Base-by-base conservation (phyloP, 1,140 invertebrate species). In the Monochamus saltuarius region DNA sequence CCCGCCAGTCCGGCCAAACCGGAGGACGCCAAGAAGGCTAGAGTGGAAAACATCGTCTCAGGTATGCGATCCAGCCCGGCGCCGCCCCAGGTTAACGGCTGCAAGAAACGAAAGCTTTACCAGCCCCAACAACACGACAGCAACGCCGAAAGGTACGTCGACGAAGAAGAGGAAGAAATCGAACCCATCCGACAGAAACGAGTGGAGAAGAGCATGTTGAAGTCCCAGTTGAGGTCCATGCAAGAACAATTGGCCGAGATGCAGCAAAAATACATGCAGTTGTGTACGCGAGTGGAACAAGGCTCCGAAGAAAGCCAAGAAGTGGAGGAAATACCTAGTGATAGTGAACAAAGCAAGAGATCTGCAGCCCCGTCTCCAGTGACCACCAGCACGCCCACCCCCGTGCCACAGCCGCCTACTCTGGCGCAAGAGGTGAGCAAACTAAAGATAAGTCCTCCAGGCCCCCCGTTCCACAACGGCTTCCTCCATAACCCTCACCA, bases 91-190 rank as follows among this genome's bases (percentile, higher is more conserved):
- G 90, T 92, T 55, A 95, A 92, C 77, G 94, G 91, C 40, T 97
- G 91, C 80, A 96, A 96, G 76, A 98, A 98, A 80, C 84, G 95
- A 16, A 98, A 98, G 78, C 82, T 97, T n/a, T 97, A 97, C 75
- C 92, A 97, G 69, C 95, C 95, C 1, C 93, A 96, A 74, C 94
- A 97, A 71, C 93, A 96, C 73, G 91, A 94, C 71, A 87, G 78
- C 69, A 85, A 86, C 58, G 84, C 84, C 17, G 86, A 89, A 63
- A 77, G 88, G 16, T 90, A 89, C 72, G 82, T 88, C 67, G 87
- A 88, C 7, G 88, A 90, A 55, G 87, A 87, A 65, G 89, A 89
- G 58, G 88, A 91, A 64, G 85, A 86, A 64, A 84, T 88, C 38
- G 86, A 88, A 73, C 88, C 88, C 3, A 87, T 92, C 56, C 84